phyloP scores from a whole-genome alignment of 2,113 vertebrate genomes.

The Hiodon alosoides region DNA sequence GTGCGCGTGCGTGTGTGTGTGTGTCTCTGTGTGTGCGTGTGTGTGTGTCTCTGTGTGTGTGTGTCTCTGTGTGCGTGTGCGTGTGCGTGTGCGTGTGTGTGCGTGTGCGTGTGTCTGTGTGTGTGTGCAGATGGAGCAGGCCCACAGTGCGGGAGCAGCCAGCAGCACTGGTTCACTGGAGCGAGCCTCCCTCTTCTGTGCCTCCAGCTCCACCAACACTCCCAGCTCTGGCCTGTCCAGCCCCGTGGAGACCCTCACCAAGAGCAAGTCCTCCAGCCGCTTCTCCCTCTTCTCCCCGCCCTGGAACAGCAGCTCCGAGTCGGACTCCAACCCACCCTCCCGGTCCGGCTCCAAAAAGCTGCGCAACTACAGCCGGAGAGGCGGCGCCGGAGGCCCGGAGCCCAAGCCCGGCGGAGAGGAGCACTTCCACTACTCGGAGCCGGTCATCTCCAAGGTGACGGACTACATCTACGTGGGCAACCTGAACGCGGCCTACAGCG shows the following conservation, averaged over 20 bases:
- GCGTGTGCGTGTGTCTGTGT: background rate
- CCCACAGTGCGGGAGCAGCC: slow-evolving; percentile 59
- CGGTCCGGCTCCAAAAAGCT: slow-evolving; percentile 61
- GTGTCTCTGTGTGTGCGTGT: slow-evolving; percentile 15
- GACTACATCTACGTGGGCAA: slow-evolving; percentile 70
- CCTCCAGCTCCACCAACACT: slow-evolving; percentile 36
- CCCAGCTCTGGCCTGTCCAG: slow-evolving; percentile 51
- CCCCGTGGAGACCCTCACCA: slow-evolving; percentile 50
- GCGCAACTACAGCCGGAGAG: slow-evolving; percentile 53
- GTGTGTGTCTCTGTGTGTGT: background rate
- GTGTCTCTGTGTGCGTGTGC: too few species aligned
- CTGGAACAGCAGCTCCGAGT: slow-evolving; percentile 61
- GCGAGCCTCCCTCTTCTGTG: slow-evolving; percentile 61
- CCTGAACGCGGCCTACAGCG: slow-evolving; percentile 61
- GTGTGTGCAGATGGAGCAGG: slow-evolving; percentile 65
- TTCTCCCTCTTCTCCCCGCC: slow-evolving; percentile 62
- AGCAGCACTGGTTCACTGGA: slow-evolving; percentile 61
- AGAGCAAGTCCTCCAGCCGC: slow-evolving; percentile 59
- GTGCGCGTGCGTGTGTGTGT: background rate
- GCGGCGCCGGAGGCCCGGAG: slow-evolving; percentile 17
- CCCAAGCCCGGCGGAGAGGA: slow-evolving; percentile 37
- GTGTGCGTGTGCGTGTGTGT: too few species aligned
- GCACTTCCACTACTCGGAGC: slow-evolving; percentile 63
- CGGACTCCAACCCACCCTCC: slow-evolving; percentile 60
- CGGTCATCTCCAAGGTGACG: slow-evolving; percentile 60